Evolutionary conservation across 2,797 vertebrate species (phyloP).

Genomic region (Platyrinchus mystaceus): DNA sequence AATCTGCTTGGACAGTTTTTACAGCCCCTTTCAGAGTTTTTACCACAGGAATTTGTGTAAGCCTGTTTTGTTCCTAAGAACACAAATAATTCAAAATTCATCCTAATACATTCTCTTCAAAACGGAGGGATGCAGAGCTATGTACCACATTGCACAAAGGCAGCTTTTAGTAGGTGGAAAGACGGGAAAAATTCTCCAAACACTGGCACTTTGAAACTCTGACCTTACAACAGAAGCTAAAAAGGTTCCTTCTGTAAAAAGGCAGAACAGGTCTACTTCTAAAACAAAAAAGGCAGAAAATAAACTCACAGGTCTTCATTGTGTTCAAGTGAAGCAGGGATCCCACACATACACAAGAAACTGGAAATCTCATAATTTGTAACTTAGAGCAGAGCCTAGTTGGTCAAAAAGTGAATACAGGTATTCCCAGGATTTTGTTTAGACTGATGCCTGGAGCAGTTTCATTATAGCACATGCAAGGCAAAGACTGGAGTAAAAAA

Average conservation of each 20-base stretch:
- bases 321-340: background rate
- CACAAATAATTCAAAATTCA: slow-evolving; percentile 4
- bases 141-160: background rate
- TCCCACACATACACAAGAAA: background rate
- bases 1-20: slow-evolving; percentile 26
- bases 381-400: rapidly evolving
- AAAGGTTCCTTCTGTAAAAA: background rate
- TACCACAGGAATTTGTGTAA: slow-evolving; percentile 1
- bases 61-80: background rate
- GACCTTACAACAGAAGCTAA: background rate
- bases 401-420: background rate
- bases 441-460: background rate
- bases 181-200: background rate
- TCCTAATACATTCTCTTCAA: background rate
- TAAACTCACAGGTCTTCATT: background rate
- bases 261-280: background rate
- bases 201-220: background rate
- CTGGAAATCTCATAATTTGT: background rate
- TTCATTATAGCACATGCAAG: background rate
- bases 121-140: background rate
- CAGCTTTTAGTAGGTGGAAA: background rate
- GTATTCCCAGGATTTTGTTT: background rate
- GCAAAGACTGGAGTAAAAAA: background rate
- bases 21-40: background rate
- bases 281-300: background rate